Evolutionary conservation across 2,797 vertebrate species (phyloP), one percentile per base, ranked within the genome.

Genomic region (Mus caroli): DNA sequence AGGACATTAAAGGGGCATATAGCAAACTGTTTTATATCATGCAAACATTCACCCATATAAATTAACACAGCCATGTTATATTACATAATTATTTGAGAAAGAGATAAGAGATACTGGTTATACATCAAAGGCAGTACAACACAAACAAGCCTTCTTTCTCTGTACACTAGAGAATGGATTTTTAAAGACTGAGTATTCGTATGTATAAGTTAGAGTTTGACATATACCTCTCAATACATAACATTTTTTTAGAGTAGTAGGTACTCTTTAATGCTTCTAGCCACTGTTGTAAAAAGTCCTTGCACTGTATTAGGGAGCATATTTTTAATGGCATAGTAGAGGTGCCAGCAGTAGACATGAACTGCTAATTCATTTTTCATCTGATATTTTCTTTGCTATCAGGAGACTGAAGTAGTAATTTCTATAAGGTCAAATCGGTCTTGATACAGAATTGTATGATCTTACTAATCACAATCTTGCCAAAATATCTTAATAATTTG

Each of bases 331-430:
- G 89, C 94, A 92, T 31, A 90, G 37, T 85, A 86, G 60, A 82
- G 34, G 93, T 79, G 60, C 60, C 46, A 83, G 82, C 37, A 82
- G 15, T 62, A 37, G 34, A 14, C n/a, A 80, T 80, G 20, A 0
- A 60, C 26, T 79, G 60, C 83, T 96, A 96, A 97, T 97, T 97
- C 69, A 89, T 95, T 97, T 96, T 58, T 93, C 90, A 88, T 91
- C 43, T 92, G 80, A 94, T 96, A 95, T 26, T 94, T 97, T 97
- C 82, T 91, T 54, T 95, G 75, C 93, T 95, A 43, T 91, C 92
- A 88, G 52, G 37, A 95, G 12, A 93, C 22, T 91, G 86, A 28
- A 46, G 88, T 94, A 94, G 73, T 94, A 90, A 96, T 93, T 97
- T 95, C 43, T 92, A 60, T 87, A 92, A 95, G 93, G 91, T 94